These are phyloP conservation scores for Zoroaster sp. DNA, from an alignment of 53 echinoderm and acorn worm species.

Conservation along the genomic window DNA sequence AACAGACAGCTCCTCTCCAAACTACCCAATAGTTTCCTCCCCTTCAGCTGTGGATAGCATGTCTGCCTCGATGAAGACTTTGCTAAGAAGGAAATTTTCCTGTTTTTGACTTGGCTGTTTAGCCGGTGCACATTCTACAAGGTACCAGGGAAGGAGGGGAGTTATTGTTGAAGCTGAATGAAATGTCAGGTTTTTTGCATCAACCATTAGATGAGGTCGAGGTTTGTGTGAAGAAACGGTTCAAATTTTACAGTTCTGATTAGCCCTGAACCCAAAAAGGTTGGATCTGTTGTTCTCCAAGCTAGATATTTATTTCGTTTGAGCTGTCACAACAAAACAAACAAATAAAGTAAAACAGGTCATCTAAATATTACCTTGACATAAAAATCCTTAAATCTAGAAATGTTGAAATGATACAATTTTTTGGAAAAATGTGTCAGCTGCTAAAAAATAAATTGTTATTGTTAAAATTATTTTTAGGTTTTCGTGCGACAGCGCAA, in stretches of 20 bases:
- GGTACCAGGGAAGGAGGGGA: constrained; percentile 48
- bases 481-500: too few relatives aligned
- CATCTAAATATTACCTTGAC: too few relatives aligned
- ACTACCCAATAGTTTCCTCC: constrained; percentile 65
- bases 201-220: constrained; percentile 14
- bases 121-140: constrained; percentile 53
- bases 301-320: too few relatives aligned
- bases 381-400: too few relatives aligned
- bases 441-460: too few relatives aligned
- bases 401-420: too few relatives aligned
- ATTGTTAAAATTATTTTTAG: too few relatives aligned
- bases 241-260: not conserved
- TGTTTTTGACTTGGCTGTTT: constrained; percentile 59
- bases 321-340: too few relatives aligned
- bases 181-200: not conserved
- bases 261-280: too few relatives aligned
- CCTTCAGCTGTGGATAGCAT: constrained; percentile 65
- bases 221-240: constrained; percentile 22
- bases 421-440: too few relatives aligned
- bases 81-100: constrained; percentile 58
- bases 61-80: constrained; percentile 54
- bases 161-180: not conserved
- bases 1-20: constrained; percentile 22
- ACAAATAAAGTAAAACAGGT: too few relatives aligned
- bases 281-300: too few relatives aligned